phyloP scores from a whole-genome alignment of 1,140 invertebrate species.

The Drosophila arizonae region DNA sequence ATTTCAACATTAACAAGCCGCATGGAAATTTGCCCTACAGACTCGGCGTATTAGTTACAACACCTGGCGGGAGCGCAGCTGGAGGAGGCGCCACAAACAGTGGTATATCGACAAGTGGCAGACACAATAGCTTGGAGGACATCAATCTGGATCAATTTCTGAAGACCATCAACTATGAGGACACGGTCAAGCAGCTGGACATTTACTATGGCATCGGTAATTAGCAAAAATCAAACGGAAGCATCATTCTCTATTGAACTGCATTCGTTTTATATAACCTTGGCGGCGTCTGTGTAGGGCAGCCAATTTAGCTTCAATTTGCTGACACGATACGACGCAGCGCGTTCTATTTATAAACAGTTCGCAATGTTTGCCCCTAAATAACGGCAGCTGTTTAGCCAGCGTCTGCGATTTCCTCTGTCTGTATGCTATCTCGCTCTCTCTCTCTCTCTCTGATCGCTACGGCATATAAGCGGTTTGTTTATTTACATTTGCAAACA shows the following conservation, averaged over 20 bases:
- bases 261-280: constrained; percentile 66
- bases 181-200: constrained; percentile 93
- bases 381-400: constrained; percentile 34
- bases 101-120: constrained; percentile 53
- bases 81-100: constrained; percentile 45
- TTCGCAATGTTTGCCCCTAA: constrained; percentile 31
- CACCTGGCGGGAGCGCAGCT: constrained; percentile 65
- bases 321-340: constrained; percentile 29
- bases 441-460: constrained; percentile 7
- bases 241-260: neutral
- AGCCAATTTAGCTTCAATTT: constrained; percentile 71
- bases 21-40: constrained; percentile 24
- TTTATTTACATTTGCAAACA: constrained; percentile 66
- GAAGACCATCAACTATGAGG: constrained; percentile 94
- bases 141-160: constrained; percentile 89
- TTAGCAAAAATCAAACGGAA: constrained; percentile 9
- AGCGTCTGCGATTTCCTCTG: constrained; percentile 13
- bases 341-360: constrained; percentile 65
- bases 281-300: constrained; percentile 49
- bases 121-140: constrained; percentile 87
- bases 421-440: constrained; percentile 6
- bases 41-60: constrained; percentile 72
- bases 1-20: neutral
- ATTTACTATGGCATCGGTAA: constrained; percentile 96
- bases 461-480: constrained; percentile 58